These are phyloP conservation scores for Epistrophella euchroma DNA, from an alignment of 2,888 invertebrate genomes.

Conservation along the genomic window DNA sequence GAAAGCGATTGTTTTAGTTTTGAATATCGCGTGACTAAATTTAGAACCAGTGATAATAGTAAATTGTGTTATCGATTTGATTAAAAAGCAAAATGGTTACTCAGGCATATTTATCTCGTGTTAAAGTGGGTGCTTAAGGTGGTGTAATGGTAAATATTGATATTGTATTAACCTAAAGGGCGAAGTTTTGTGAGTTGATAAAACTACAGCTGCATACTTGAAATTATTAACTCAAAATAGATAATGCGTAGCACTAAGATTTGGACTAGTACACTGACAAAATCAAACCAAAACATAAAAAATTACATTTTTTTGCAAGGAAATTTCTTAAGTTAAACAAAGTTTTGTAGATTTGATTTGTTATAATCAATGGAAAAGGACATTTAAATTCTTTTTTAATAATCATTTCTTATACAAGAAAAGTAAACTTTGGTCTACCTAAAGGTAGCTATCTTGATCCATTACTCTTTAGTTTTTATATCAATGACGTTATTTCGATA, in stretches of 20 bases:
- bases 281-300: too few species aligned
- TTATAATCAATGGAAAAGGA: too few species aligned
- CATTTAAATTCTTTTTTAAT: too few species aligned
- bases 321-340: too few species aligned
- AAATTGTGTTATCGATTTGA: conserved; percentile 15
- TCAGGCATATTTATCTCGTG: not conserved
- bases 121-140: not conserved
- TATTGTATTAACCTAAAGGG: not conserved
- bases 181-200: not conserved
- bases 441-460: too few species aligned
- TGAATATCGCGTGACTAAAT: conserved; percentile 28
- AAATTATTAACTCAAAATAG: not conserved
- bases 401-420: too few species aligned
- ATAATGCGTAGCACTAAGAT: not conserved
- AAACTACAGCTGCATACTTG: not conserved
- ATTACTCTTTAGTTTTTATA: too few species aligned
- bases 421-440: too few species aligned
- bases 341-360: too few species aligned
- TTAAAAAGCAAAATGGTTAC: not conserved
- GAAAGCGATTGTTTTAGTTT: conserved; percentile 20
- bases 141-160: not conserved
- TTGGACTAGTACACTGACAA: not conserved
- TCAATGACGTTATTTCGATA: too few species aligned
- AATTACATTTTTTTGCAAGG: too few species aligned
- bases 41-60: conserved; percentile 8